These are phyloP conservation scores for Drosophila pachea DNA, from an alignment of 1,140 invertebrate genomes.

Conservation along the genomic window DNA sequence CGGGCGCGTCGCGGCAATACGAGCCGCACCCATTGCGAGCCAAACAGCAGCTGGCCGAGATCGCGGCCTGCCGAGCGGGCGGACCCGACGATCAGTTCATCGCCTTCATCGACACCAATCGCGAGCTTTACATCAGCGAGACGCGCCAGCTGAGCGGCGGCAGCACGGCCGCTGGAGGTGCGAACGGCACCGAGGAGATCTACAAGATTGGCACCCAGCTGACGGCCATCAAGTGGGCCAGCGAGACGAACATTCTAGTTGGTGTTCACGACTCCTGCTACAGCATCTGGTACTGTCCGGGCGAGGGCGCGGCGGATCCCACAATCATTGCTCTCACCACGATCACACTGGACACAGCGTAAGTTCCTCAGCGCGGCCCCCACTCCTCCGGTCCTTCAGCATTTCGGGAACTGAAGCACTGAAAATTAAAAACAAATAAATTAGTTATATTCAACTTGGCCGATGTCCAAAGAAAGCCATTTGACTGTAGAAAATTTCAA, in stretches of 20 bases:
- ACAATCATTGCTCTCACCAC: conserved; percentile 82
- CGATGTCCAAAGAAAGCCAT: too few species aligned
- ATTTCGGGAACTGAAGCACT: too few species aligned
- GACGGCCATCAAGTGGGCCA: conserved; percentile 90
- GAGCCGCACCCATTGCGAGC: conserved; percentile 81
- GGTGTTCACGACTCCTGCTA: conserved; percentile 90
- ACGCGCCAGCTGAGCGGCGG: conserved; percentile 79
- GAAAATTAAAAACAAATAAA: too few species aligned
- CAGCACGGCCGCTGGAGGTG: background rate
- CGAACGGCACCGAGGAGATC: conserved; percentile 71
- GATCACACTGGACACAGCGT: conserved; percentile 80
- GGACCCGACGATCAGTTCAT: conserved; percentile 84
- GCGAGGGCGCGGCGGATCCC: conserved; percentile 86
- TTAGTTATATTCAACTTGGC: too few species aligned
- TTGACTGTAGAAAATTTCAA: too few species aligned
- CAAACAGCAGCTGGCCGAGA: conserved; percentile 83
- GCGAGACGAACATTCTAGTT: conserved; percentile 89
- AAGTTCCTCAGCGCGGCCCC: conserved; percentile 80
- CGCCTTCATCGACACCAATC: conserved; percentile 90
- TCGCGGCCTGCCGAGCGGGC: conserved; percentile 88
- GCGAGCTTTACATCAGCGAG: conserved; percentile 87
- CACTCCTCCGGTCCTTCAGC: background rate
- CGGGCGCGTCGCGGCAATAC: conserved; percentile 86
- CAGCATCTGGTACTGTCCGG: conserved; percentile 92
- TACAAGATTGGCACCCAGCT: conserved; percentile 90